Conservation (phyloP, 2,113 vertebrate species). For the Rynchops niger region DNA sequence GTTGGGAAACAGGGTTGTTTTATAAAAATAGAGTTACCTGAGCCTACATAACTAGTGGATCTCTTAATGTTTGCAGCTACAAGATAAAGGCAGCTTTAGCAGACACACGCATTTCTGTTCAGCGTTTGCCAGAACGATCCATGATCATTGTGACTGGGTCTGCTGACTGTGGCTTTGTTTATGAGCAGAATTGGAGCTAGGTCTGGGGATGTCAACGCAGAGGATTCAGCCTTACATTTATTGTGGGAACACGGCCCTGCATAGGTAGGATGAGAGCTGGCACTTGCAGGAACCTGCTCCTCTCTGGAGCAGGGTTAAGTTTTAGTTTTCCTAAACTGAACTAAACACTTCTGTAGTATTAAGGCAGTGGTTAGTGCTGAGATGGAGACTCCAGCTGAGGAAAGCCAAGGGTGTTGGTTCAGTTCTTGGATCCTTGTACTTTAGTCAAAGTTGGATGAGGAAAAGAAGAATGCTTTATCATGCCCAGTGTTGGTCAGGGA, state of each 20-base stretch:
- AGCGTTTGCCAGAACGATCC: neutral
- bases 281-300: neutral
- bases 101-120: neutral
- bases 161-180: neutral
- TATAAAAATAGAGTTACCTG: neutral
- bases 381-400: neutral
- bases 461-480: neutral
- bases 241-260: neutral
- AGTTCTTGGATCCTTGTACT: neutral
- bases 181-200: neutral
- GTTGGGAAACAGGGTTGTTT: neutral
- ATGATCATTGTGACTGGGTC: neutral
- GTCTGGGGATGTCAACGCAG: neutral
- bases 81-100: neutral
- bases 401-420: neutral
- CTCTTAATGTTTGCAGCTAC: neutral
- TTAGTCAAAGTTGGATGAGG: neutral
- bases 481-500: neutral
- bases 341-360: neutral
- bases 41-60: neutral
- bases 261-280: neutral
- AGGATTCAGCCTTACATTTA: neutral
- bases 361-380: neutral
- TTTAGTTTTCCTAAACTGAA: neutral
- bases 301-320: neutral